Evolutionary conservation across 2,113 vertebrate species (phyloP).

Genomic region (Malurus elegans): DNA sequence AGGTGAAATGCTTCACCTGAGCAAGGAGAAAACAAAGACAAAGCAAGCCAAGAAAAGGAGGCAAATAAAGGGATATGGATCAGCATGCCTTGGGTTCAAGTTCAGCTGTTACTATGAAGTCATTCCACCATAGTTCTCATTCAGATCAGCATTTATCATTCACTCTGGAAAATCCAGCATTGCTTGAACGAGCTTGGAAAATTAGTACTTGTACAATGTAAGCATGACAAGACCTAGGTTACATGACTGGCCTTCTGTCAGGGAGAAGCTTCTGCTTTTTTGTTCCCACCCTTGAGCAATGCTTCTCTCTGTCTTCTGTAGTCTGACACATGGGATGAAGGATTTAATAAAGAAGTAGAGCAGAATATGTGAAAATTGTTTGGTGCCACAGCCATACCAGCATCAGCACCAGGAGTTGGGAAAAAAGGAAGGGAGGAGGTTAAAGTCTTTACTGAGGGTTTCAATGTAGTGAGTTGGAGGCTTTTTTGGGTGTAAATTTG

Average conservation of each 20-base stretch:
- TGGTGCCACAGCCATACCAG: neutral
- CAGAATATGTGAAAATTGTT: neutral
- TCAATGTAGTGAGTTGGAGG: neutral
- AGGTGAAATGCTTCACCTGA: neutral
- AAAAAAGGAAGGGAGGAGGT: neutral
- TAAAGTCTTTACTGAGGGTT: neutral
- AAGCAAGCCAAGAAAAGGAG: neutral
- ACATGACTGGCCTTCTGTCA: neutral
- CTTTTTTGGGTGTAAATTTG: neutral
- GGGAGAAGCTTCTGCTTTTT: neutral
- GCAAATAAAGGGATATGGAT: neutral
- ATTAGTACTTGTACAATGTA: neutral
- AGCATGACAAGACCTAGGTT: neutral
- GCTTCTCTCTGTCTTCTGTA: neutral
- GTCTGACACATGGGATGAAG: neutral
- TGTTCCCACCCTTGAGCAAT: neutral
- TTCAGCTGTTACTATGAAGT: neutral
- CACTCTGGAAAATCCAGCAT: neutral
- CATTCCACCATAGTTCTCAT: neutral
- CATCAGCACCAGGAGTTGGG: neutral
- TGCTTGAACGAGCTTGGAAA: neutral
- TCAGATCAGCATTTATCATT: neutral
- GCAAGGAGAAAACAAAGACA: neutral
- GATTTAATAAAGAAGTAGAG: neutral
- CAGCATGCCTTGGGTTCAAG: neutral